phyloP scores from a whole-genome alignment of 1,140 invertebrate genomes.

The Saccostrea echinata region DNA sequence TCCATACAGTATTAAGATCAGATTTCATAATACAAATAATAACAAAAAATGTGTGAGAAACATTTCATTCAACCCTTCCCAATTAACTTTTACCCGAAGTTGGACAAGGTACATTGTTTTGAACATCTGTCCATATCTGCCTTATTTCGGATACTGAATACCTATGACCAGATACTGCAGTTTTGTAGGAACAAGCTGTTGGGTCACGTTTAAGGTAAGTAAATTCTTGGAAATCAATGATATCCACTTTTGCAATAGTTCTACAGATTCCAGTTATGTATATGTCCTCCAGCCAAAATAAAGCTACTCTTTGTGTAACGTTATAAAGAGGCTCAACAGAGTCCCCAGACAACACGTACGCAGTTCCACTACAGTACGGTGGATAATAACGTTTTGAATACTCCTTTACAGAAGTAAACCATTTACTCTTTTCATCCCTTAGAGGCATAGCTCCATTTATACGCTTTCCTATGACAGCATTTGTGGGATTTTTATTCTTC shows the following conservation, averaged over 20 bases:
- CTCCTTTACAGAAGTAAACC: slow-evolving; percentile 72
- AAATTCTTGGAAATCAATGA: slow-evolving; percentile 45
- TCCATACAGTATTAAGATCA: no score
- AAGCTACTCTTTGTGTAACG: slow-evolving; percentile 58
- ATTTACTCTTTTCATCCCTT: slow-evolving; percentile 74
- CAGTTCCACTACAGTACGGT: slow-evolving; percentile 73
- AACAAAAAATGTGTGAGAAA: no score
- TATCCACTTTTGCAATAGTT: slow-evolving; percentile 42
- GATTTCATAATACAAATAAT: no score
- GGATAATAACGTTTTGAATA: slow-evolving; percentile 73
- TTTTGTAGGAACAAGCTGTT: slow-evolving; percentile 51
- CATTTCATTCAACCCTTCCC: neutral
- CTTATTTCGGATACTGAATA: slow-evolving; percentile 49
- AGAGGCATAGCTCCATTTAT: slow-evolving; percentile 54
- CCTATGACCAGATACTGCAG: slow-evolving; percentile 52
- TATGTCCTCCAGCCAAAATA: slow-evolving; percentile 78
- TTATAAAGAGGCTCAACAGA: slow-evolving; percentile 68
- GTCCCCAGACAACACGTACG: slow-evolving; percentile 74
- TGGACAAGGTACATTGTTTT: slow-evolving; percentile 29
- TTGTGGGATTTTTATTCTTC: slow-evolving; percentile 35
- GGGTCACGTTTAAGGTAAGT: slow-evolving; percentile 43
- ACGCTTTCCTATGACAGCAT: slow-evolving; percentile 52
- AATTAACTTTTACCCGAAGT: neutral
- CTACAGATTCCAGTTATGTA: slow-evolving; percentile 74
- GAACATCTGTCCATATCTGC: slow-evolving; percentile 59